Evolutionary conservation across 2,888 invertebrate genomes (phyloP).

Genomic region (Cantharis rustica): DNA sequence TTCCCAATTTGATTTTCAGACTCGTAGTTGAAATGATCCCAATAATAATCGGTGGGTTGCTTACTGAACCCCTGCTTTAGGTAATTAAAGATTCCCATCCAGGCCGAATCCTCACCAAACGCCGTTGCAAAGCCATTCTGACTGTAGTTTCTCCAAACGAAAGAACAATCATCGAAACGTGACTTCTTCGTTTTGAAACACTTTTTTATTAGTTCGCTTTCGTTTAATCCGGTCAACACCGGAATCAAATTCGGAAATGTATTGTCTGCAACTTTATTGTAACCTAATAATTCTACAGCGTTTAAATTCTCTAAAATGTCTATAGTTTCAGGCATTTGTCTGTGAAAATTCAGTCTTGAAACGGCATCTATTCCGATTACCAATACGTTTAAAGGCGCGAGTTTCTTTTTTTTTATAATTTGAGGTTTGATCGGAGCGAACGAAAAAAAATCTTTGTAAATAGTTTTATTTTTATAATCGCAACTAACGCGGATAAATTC

Average conservation of each 20-base stretch:
- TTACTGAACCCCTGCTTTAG: constrained; percentile 74
- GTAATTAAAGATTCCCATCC: constrained; percentile 82
- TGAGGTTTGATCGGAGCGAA: constrained; percentile 61
- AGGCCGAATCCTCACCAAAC: constrained; percentile 82
- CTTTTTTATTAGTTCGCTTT: constrained; percentile 64
- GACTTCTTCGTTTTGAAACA: constrained; percentile 63
- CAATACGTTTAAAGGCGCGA: constrained; percentile 65
- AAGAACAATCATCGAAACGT: constrained; percentile 78
- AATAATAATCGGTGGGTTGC: constrained; percentile 86
- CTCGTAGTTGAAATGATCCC: constrained; percentile 73
- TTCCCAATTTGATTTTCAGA: constrained; percentile 71
- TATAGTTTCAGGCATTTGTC: constrained; percentile 79
- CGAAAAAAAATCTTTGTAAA: constrained; percentile 72
- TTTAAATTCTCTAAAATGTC: constrained; percentile 63
- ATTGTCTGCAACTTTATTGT: constrained; percentile 93
- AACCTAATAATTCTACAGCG: constrained; percentile 81
- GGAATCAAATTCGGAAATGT: constrained; percentile 91
- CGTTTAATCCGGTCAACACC: constrained; percentile 73
- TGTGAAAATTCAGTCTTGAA: constrained; percentile 81
- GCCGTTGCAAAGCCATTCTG: constrained; percentile 75
- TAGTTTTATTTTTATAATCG: constrained; percentile 53
- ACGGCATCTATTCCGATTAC: constrained; percentile 85
- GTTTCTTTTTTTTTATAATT: not conserved
- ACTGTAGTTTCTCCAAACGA: constrained; percentile 83
- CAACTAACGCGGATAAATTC: constrained; percentile 77